Evolutionary conservation across 2,113 vertebrate species (phyloP), one percentile per base, ranked within the genome.

Genomic region (Noturus placidus): DNA sequence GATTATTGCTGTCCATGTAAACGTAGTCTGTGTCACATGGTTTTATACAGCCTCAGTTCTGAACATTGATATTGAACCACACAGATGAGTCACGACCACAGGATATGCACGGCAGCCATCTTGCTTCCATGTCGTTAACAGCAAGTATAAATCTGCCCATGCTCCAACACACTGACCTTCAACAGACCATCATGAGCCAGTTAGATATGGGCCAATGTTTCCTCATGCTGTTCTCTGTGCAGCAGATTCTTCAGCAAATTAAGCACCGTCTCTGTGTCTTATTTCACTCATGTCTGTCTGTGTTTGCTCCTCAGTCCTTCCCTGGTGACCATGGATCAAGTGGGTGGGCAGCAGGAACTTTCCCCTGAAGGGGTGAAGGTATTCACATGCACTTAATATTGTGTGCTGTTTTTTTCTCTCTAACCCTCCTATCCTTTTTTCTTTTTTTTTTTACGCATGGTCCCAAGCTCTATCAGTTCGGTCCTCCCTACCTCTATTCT

Each of bases 311-410:
- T 19, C 82, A 88, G 85, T 33, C n/a, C 85, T 50, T 54, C 94
- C 86, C 94, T 95, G 90, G 94, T 97, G 93, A 96, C 90, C 91
- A 56, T 96, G 94, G 96, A 97, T 91, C 96, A 97, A 89, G 94
- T 89, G 90, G 90, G 93, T 92, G 76, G 92, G 90, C 94, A 93
- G 92, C 93, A 88, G 90, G 82, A 91, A 0, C 30, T 87, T 86
- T 90, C 93, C 90, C 90, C 93, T 42, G 95, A 96, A 92, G 97
- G 95, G 90, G 94, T 94, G 91, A 97, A 97, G 97, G 98, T 96
- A 95, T 63, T 46, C 63, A n/a, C 82, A 42, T 76, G 72, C n/a
- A 61, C 69, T 46, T 22, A 25, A 74, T 74, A 74, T 22, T 2
- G 19, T 4, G 9, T 38, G 46, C 3, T 38, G 6, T 38, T 74